phyloP scores from a whole-genome alignment of 2,888 invertebrate species.

The Cantharis rustica region DNA sequence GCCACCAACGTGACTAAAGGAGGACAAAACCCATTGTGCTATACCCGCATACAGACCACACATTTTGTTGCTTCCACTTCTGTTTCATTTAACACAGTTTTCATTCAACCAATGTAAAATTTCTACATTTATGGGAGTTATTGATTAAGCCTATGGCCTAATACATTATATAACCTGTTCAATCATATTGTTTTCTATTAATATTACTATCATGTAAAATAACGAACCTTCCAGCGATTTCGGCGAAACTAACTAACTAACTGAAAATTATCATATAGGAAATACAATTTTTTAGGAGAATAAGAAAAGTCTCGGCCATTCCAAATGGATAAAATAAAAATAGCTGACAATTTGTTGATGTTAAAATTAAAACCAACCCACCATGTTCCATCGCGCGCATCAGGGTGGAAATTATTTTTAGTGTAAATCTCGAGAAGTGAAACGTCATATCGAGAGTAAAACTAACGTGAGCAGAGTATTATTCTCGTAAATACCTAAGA shows the following conservation, averaged over 20 bases:
- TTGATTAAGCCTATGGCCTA: background rate
- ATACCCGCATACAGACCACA: slow-evolving; percentile 30
- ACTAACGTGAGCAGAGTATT: background rate
- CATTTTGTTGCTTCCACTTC: slow-evolving; percentile 28
- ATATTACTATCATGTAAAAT: background rate
- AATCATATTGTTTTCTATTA: background rate
- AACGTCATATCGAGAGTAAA: background rate
- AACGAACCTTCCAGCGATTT: background rate
- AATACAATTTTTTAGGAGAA: too few species aligned
- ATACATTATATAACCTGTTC: background rate
- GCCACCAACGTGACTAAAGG: slow-evolving; percentile 29
- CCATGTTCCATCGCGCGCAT: background rate
- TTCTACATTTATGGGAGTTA: background rate
- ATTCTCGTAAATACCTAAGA: slow-evolving; percentile 5
- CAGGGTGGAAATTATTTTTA: background rate
- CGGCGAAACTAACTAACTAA: background rate
- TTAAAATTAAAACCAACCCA: background rate
- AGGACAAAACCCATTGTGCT: slow-evolving; percentile 30
- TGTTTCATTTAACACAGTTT: slow-evolving; percentile 6
- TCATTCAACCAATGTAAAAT: background rate
- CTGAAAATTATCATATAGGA: background rate
- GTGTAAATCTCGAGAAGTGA: background rate
- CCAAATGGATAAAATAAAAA: background rate
- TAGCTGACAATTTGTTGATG: background rate
- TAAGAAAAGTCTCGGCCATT: background rate